Conservation (phyloP, 2,888 invertebrate species). For the Ophioninae sp. region DNA sequence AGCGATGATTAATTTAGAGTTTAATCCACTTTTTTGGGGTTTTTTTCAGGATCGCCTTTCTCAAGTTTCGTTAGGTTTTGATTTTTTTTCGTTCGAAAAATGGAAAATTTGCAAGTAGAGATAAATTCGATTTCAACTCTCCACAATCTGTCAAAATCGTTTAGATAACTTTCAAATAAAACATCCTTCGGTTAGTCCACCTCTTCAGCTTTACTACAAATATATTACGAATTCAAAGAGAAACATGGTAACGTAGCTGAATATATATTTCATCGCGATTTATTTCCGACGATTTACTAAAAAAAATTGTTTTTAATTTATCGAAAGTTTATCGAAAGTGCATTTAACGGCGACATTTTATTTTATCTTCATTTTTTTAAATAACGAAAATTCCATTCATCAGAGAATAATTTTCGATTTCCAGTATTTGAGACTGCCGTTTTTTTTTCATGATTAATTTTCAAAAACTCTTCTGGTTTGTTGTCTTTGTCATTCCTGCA, state of each 20-base stretch:
- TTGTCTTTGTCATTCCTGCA: background rate
- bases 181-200: too few species aligned
- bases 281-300: background rate
- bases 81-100: background rate
- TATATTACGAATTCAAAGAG: background rate
- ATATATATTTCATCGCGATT: background rate
- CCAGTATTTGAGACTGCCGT: background rate
- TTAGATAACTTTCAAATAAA: too few species aligned
- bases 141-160: too few species aligned
- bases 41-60: background rate
- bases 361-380: background rate
- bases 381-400: background rate
- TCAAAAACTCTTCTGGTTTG: background rate
- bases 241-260: background rate
- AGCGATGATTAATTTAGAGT: background rate
- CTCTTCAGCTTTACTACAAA: background rate
- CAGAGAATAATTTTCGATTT: background rate
- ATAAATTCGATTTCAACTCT: too few species aligned
- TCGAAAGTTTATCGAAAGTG: background rate
- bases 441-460: background rate
- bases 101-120: too few species aligned
- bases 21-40: too few species aligned
- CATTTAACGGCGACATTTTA: background rate
- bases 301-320: background rate
- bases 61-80: background rate